These are phyloP conservation scores for Oplegnathus fasciatus DNA, from an alignment of 2,113 vertebrate species.

Conservation along the genomic window DNA sequence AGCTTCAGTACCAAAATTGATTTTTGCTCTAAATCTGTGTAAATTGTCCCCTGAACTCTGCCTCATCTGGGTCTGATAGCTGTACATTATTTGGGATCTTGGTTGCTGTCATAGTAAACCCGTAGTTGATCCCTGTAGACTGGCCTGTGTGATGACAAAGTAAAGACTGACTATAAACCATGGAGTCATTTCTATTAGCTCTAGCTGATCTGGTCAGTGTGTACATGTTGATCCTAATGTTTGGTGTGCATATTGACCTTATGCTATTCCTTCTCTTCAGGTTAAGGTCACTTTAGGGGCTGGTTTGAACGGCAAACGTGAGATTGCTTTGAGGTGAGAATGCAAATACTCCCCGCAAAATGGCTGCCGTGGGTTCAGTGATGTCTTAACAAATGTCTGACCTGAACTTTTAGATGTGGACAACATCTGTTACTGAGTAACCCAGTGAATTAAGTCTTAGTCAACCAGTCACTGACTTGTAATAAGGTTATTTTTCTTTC, in stretches of 20 bases:
- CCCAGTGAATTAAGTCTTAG: rapidly evolving
- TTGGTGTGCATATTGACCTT: neutral
- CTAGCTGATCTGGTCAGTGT: constrained; percentile 82
- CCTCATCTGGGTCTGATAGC: constrained; percentile 25
- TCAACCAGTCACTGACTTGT: neutral
- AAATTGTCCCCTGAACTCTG: no score
- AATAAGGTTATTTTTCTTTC: rapidly evolving
- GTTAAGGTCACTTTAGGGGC: rapidly evolving
- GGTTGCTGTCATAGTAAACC: neutral
- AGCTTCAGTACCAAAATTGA: neutral
- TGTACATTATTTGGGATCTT: neutral
- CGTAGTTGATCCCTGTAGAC: neutral
- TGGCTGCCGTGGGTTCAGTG: constrained; percentile 63
- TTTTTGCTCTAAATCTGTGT: neutral
- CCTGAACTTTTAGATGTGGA: constrained; percentile 83
- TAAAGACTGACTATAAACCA: constrained; percentile 69
- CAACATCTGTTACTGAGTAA: constrained; percentile 73
- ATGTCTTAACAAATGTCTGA: constrained; percentile 87
- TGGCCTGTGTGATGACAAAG: constrained; percentile 81
- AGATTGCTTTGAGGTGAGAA: constrained; percentile 31
- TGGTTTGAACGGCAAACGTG: rapidly evolving
- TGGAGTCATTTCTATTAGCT: constrained; percentile 84
- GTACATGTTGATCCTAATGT: rapidly evolving
- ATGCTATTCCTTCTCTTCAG: neutral
- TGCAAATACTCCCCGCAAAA: rapidly evolving